Evolutionary conservation across 2,888 invertebrate genomes (phyloP).

Genomic region (Geophilus truncorum): DNA sequence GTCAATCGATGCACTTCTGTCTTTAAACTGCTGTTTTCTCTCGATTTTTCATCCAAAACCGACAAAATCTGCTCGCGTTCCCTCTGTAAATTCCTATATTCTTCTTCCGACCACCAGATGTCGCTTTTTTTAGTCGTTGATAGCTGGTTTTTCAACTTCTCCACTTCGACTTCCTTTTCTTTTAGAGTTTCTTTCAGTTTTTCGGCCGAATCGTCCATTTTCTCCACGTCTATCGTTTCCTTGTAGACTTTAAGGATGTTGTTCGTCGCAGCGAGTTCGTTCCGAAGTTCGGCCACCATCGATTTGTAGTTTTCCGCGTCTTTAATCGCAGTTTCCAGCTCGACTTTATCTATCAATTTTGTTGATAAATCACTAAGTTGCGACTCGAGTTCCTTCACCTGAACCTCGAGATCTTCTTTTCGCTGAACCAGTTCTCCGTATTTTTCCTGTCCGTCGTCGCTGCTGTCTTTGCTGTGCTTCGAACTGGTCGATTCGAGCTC

Average conservation of each 20-base stretch:
- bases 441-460: constrained; percentile 25
- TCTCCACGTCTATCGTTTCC: constrained; percentile 35
- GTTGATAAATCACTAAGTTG: not conserved
- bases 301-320: not conserved
- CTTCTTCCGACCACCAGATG: not conserved
- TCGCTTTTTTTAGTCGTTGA: not conserved
- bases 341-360: not conserved
- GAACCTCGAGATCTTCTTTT: constrained; percentile 29
- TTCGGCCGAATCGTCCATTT: not conserved
- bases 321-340: not conserved
- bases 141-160: no score
- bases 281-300: not conserved
- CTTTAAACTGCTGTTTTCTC: constrained; percentile 47
- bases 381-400: constrained; percentile 18
- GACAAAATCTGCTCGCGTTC: constrained; percentile 49
- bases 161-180: not conserved
- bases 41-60: constrained; percentile 49
- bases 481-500: constrained; percentile 30
- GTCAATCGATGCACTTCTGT: constrained; percentile 48
- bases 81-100: constrained; percentile 40
- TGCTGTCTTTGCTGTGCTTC: constrained; percentile 31
- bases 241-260: constrained; percentile 34
- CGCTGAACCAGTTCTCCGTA: constrained; percentile 31
- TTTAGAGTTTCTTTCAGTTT: not conserved
- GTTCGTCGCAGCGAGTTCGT: not conserved